A percentile compares a stretch with the other conserved stretches of the same genome.
Evolutionary conservation across 2,888 invertebrate genomes (phyloP).

Genomic region (Xanthia togata): DNA sequence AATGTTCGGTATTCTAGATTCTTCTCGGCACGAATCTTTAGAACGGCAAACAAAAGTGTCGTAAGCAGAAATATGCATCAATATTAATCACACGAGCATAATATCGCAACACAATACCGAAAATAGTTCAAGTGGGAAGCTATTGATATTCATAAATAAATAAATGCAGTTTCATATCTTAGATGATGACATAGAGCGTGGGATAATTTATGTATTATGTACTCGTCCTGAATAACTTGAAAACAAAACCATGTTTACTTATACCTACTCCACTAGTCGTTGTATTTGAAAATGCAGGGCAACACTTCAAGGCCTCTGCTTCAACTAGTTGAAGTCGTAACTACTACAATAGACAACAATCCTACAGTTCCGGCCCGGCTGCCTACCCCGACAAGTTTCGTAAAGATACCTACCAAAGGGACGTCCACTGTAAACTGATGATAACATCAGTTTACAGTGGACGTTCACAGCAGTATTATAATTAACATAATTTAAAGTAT

Average conservation of each 20-base stretch:
- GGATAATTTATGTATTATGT: conserved; percentile 16
- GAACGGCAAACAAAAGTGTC: conserved; percentile 20
- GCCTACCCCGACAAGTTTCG: neutral
- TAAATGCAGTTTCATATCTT: conserved; percentile 25
- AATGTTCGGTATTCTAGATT: conserved; percentile 30
- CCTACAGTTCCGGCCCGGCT: neutral
- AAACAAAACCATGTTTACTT: conserved; percentile 14
- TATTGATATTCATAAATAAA: conserved; percentile 42
- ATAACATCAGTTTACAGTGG: no score
- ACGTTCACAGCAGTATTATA: neutral
- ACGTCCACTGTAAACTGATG: neutral
- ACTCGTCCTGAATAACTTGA: conserved; percentile 26
- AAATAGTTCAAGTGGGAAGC: conserved; percentile 39
- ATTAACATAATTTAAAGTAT: neutral
- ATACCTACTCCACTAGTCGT: neutral
- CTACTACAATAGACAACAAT: conserved; percentile 11
- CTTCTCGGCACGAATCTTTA: conserved; percentile 36
- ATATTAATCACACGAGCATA: conserved; percentile 23
- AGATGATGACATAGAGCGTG: conserved; percentile 23
- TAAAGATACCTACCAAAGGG: neutral
- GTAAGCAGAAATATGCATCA: conserved; percentile 1
- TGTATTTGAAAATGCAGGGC: neutral
- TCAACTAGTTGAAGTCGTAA: conserved; percentile 2
- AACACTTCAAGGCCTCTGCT: conserved; percentile 19
- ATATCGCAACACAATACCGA: conserved; percentile 28